These are phyloP conservation scores for Formica selysi DNA, from an alignment of 1,140 invertebrate genomes.

Conservation along the genomic window DNA sequence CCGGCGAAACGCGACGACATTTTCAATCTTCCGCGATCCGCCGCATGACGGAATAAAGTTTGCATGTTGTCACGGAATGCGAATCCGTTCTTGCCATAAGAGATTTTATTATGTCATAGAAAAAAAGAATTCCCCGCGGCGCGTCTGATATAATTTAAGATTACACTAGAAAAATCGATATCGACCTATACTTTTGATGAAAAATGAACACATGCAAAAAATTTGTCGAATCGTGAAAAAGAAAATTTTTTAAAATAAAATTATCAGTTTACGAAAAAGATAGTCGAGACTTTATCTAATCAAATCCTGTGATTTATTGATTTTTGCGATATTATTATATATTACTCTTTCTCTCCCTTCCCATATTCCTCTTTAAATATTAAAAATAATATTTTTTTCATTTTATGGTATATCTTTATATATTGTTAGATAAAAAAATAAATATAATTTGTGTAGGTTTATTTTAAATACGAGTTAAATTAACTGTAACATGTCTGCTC, in stretches of 20 bases:
- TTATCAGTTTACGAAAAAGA: conserved; percentile 17
- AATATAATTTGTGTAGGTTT: not conserved
- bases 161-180: not conserved
- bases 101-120: conserved; percentile 9
- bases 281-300: not conserved
- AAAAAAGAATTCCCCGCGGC: not conserved
- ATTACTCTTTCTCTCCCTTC: not conserved
- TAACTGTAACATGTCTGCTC: not conserved
- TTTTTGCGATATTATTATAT: not conserved
- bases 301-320: not conserved
- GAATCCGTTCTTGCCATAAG: not conserved
- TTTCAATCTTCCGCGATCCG: conserved; percentile 49
- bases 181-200: not conserved
- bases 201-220: not conserved
- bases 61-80: conserved; percentile 44
- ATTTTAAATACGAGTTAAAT: not conserved
- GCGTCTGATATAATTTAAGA: not conserved
- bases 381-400: not conserved
- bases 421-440: not conserved
- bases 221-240: not conserved
- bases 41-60: conserved; percentile 46
- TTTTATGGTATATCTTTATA: not conserved
- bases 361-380: not conserved
- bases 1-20: conserved; percentile 53
- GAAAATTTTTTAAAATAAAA: not conserved